Percentiles rank a stretch among this genome's conserved stretches.
Evolutionary conservation across 2,797 vertebrate species (phyloP).

Genomic region (Rallus crepitans): DNA sequence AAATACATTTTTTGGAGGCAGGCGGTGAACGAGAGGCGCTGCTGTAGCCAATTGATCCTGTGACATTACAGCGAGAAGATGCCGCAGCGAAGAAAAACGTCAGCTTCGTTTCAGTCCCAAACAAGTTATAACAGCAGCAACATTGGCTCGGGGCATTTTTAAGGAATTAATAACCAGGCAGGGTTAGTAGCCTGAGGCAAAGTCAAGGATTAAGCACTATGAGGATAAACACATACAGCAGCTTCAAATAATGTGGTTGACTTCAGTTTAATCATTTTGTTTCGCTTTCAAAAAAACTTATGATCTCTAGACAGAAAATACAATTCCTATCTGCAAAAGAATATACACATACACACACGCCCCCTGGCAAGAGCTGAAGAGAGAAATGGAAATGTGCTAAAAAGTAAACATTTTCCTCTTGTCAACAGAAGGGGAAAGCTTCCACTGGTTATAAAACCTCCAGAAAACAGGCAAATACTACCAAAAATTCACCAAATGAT

Average conservation of each 20-base stretch:
- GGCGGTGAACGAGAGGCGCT: constrained; percentile 10
- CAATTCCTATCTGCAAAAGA: constrained; percentile 57
- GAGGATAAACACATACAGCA: constrained; percentile 63
- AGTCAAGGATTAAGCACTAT: constrained; percentile 66
- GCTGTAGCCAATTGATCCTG: constrained; percentile 41
- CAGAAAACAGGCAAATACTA: not conserved
- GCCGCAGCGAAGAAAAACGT: constrained; percentile 45
- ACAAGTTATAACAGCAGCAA: constrained; percentile 61
- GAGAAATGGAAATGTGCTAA: constrained; percentile 33
- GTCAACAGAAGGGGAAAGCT: not conserved
- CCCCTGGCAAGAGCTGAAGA: constrained; percentile 23
- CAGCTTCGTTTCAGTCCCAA: constrained; percentile 53
- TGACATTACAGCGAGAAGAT: constrained; percentile 41
- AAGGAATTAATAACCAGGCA: constrained; percentile 70
- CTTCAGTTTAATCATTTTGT: constrained; percentile 73
- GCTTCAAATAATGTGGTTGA: constrained; percentile 67
- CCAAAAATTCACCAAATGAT: fast-evolving
- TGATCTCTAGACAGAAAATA: constrained; percentile 62
- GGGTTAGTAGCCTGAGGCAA: constrained; percentile 65
- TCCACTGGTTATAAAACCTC: not conserved
- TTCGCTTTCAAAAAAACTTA: constrained; percentile 65
- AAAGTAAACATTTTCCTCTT: constrained; percentile 20
- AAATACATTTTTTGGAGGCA: not conserved
- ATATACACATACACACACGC: constrained; percentile 6
- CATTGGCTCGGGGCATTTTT: constrained; percentile 57